Evolutionary conservation across 2,797 vertebrate species (phyloP).

Genomic region (Rhadinocentrus ornatus): DNA sequence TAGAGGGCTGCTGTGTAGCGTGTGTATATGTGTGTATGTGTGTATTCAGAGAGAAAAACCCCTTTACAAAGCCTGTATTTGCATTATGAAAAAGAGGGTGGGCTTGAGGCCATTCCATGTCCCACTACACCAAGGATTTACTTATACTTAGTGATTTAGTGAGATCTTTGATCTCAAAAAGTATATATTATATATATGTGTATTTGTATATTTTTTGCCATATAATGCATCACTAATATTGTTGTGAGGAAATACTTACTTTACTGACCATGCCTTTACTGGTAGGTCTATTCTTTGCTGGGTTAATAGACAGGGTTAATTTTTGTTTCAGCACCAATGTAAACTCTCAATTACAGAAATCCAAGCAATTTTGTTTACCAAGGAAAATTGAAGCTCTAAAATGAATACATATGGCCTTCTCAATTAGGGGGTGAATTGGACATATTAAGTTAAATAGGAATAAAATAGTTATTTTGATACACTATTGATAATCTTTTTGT

Average conservation of each 20-base stretch:
- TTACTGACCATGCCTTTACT: too few relatives aligned
- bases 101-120: slow-evolving; percentile 33
- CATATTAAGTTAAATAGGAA: too few relatives aligned
- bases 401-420: too few relatives aligned
- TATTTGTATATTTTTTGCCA: too few relatives aligned
- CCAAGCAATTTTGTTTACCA: too few relatives aligned
- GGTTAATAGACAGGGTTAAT: background rate
- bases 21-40: slow-evolving; percentile 7
- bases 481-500: too few relatives aligned
- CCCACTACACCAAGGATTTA: slow-evolving; percentile 14
- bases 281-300: background rate
- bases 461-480: too few relatives aligned
- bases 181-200: too few relatives aligned
- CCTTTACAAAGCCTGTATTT: slow-evolving; percentile 52
- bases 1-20: slow-evolving; percentile 40
- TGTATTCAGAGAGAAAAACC: slow-evolving; percentile 14
- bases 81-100: slow-evolving; percentile 54
- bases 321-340: too few relatives aligned
- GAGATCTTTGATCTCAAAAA: background rate
- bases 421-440: too few relatives aligned
- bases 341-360: too few relatives aligned
- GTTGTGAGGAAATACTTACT: background rate
- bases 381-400: too few relatives aligned
- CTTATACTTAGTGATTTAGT: background rate
- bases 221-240: background rate